A percentile compares a stretch with the other conserved stretches of the same genome.
phyloP scores from a whole-genome alignment of 1,140 invertebrate species.

The Chrysoperla carnea region DNA sequence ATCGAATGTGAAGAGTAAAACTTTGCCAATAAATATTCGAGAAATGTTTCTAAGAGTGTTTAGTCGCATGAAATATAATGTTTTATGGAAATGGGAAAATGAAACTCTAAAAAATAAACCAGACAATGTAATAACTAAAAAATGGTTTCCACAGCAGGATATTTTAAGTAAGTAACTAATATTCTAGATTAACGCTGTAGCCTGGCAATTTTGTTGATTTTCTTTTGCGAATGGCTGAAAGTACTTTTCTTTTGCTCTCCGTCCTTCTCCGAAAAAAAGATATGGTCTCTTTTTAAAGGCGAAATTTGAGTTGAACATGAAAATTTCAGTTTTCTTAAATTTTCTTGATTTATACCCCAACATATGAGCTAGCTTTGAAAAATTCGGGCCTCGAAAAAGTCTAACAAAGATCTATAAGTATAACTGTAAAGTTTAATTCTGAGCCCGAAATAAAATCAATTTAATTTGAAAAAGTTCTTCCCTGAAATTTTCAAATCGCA shows the following conservation, averaged over 20 bases:
- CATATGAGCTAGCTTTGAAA: too few relatives aligned
- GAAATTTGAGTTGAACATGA: too few relatives aligned
- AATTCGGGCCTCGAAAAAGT: too few relatives aligned
- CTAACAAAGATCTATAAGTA: too few relatives aligned
- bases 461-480: too few relatives aligned
- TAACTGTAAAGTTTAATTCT: too few relatives aligned
- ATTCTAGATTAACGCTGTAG: not conserved
- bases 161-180: conserved; percentile 11
- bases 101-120: not conserved
- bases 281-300: not conserved
- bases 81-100: conserved; percentile 22
- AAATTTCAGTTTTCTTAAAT: too few relatives aligned
- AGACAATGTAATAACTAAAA: conserved; percentile 14
- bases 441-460: too few relatives aligned
- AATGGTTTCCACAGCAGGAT: conserved; percentile 34
- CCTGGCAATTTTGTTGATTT: not conserved
- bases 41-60: conserved; percentile 10
- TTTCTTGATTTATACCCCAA: too few relatives aligned
- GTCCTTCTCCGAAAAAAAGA: not conserved
- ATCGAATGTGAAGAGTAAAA: conserved; percentile 10
- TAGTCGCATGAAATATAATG: conserved; percentile 13
- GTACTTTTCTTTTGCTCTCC: not conserved
- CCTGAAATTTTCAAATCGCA: too few relatives aligned
- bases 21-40: conserved; percentile 7
- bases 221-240: too few relatives aligned